phyloP scores from a whole-genome alignment of 1,140 invertebrate genomes.

The Calosoma granatense region DNA sequence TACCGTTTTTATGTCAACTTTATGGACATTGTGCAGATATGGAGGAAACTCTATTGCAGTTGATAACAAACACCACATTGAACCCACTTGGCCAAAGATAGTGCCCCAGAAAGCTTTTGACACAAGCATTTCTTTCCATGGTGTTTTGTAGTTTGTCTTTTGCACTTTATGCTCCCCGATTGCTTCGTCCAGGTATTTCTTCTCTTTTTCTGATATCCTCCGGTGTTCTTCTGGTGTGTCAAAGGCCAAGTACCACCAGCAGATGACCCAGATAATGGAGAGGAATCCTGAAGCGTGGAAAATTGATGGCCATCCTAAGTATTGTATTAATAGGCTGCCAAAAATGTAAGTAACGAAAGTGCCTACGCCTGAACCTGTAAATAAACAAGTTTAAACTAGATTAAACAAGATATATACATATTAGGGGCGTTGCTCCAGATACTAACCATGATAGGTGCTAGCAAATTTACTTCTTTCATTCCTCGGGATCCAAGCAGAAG shows the following conservation, averaged over 20 bases:
- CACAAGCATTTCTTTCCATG: constrained; percentile 42
- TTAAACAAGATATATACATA: too few species aligned
- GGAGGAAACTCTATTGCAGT: constrained; percentile 50
- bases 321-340: too few species aligned
- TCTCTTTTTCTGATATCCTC: constrained; percentile 40
- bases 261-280: constrained; percentile 23
- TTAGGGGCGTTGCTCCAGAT: too few species aligned
- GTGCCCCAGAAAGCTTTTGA: constrained; percentile 31
- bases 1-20: constrained; percentile 46
- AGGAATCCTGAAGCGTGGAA: not conserved
- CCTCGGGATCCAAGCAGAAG: constrained; percentile 28
- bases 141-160: constrained; percentile 25
- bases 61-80: constrained; percentile 36
- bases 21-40: constrained; percentile 47
- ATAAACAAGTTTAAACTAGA: too few species aligned
- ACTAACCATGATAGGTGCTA: constrained; percentile 21
- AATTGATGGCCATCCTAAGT: not conserved
- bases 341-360: too few species aligned
- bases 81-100: constrained; percentile 17
- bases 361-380: too few species aligned
- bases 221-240: constrained; percentile 38
- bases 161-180: constrained; percentile 4
- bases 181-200: constrained; percentile 12
- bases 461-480: constrained; percentile 28
- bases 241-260: constrained; percentile 22